Evolutionary conservation across 2,113 vertebrate genomes (phyloP), one percentile per base, ranked within the genome.

Genomic region (Paralichthys olivaceus): DNA sequence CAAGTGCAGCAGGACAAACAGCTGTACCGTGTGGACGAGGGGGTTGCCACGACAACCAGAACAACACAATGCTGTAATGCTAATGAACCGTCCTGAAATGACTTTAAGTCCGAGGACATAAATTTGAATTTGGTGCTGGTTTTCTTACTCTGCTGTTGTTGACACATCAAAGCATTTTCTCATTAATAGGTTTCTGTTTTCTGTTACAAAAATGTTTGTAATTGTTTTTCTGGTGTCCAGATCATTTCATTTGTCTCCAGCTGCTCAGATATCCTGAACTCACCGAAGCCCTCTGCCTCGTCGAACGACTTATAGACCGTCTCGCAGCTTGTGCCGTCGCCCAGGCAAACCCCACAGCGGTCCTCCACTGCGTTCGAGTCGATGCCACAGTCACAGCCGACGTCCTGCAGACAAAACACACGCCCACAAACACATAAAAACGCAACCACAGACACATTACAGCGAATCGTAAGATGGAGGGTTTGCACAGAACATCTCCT

Each of bases 311-410:
- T 96, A 72, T 92, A 95, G 82, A 99, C 92, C 0, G 94, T 98
- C 84, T 70, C 95, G 87, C 98, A 99, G 89, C 95, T 95, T 69
- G 95, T 96, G 65, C 97, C 96, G 0, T 99, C 95, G 22, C 97
- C 97, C 9, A 97, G 90, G 86, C 98, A 99, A 57, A 99, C 95
- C 1, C 98, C 98, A 53, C 98, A 99, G 54, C 93, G 95, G 75
- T 99, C 98, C 87, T 99, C 98, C 3, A 95, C 94, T 0, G 98
- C 97, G 0, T 96, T 98, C 20, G 98, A 99, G 85, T 96, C 95
- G 8, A 99, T 98, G 83, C 97, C 96, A 71, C 95, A 96, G 94
- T 99, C 98, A 90, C 98, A 99, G 84, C 98, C 98, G 0, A 99
- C 95, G 60, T 89, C 87, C 98, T 99, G 79, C 40, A 68, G 75